Base-by-base conservation (phyloP, 2,797 vertebrate genomes). In the Scolopax bukidnonensis region DNA sequence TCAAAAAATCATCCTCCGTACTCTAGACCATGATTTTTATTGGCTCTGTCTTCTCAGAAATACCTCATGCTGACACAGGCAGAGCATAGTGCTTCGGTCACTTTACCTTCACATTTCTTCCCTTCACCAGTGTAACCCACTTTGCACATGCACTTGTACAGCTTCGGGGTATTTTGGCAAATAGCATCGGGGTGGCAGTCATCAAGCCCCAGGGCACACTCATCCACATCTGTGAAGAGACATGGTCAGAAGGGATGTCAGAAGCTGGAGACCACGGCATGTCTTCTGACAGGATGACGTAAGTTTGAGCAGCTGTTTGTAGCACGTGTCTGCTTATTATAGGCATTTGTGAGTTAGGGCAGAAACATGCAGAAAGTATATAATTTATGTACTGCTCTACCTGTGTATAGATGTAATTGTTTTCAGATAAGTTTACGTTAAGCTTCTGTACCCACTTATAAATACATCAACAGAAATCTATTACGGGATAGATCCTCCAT, bases 101-200 rank as follows among this genome's bases (percentile, higher is more conserved):
- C 33, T 90, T 98, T 98, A 99, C 99, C 99, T 98, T 99, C 98
- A 48, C 98, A 99, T 21, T 98, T 98, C 93, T 97, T 98, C 70
- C 99, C 99, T 81, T 99, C 99, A 3, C 99, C 99, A 94, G 98
- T 99, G 98, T 98, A 99, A 65, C 99, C 99, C 77, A 99, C 97
- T 97, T 98, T 99, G 96, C 99, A 99, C 67, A 93, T 98, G 98
- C 99, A 99, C 98, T 99, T 99, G 98, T 99, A 99, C 18, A 99
- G 99, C 91, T 98, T 98, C 38, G 98, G 98, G 38, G 98, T 99
- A 95, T 99, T 99, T 84, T 99, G 99, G 98, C 99, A 99, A 98
- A 99, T 98, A 59, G 99, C 99, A 94, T 99, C 98, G 45, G 98
- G 98, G 96, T 99, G 99, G 98, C 99, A 99, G 97, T 98, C 98